Base-by-base conservation (phyloP, 2,113 vertebrate species). In the Sphyrna mokarran region DNA sequence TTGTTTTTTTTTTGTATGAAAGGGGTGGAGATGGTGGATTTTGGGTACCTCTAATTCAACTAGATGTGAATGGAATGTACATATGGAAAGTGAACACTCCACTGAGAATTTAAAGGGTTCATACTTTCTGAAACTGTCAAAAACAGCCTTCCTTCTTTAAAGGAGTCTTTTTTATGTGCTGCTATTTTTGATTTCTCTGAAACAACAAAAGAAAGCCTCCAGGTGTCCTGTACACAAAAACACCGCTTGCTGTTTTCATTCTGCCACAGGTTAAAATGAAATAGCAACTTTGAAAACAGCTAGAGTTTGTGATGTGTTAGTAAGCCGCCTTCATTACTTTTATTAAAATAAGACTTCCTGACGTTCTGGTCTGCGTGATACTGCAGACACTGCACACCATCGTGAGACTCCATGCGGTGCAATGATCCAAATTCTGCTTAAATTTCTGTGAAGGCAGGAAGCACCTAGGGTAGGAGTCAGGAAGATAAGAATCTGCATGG, bases 401-500 rank as follows among this genome's bases (percentile, higher is more conserved):
- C 48, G 63, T 95, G 94, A 5, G 14, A 26, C 40, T 22, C 26
- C 94, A 54, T 95, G 69, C 40, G 54, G 68, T 18, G 94, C 94
- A 48, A 72, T 72, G 69, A 54, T 95, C 66, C 18, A 69, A 43
- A 94, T 69, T 43, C 68, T 54, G 40, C 23, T 72, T 40, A 72
- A 95, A 54, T 69, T 95, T 94, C 40, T 95, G 68, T 95, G 40
- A 29, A 72, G 68, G 72, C 69, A 95, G 94, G 37, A 54, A 72
- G 43, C 70, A 94, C 23, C 94, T 43, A 76, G 43, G n/a, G 40
- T 26, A 48, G 48, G 40, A 95, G 94, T 72, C 40, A 95, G 11
- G 91, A 94, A 94, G 43, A 54, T 72, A 40, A 95, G 40, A 95
- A 5, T 70, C 26, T 33, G 66, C 23, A 18, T n/a, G 11, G 66